Evolutionary conservation across 2,797 vertebrate genomes (phyloP).

Genomic region (Mycteria americana): DNA sequence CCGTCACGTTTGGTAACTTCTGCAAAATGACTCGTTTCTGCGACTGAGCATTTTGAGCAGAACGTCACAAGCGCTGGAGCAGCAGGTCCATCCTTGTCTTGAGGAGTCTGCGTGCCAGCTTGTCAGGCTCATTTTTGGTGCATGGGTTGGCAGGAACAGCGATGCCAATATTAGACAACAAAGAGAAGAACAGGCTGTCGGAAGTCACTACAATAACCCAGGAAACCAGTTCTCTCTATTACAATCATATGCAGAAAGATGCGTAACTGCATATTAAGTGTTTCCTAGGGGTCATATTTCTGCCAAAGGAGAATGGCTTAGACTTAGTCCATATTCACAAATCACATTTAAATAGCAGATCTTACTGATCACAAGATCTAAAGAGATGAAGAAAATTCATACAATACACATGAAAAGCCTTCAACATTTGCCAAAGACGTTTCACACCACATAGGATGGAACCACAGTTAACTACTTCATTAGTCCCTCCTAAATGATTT

Average conservation of each 20-base stretch:
- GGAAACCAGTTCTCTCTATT: not conserved
- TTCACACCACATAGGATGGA: not conserved
- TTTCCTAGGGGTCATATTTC: accelerated
- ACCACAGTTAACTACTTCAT: not conserved
- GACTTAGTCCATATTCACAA: not conserved
- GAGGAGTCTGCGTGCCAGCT: not conserved
- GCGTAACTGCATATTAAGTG: accelerated
- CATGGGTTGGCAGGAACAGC: not conserved
- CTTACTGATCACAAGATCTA: not conserved
- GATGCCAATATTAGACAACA: not conserved
- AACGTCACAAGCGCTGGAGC: not conserved
- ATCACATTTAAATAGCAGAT: not conserved
- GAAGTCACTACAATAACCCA: not conserved
- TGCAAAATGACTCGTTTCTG: not conserved
- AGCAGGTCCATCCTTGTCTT: not conserved
- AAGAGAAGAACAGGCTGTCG: not conserved
- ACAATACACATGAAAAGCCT: not conserved
- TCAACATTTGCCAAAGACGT: not conserved
- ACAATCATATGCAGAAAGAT: accelerated
- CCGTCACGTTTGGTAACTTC: not conserved
- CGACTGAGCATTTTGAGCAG: not conserved
- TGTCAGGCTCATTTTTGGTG: not conserved
- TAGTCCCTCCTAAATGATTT: not conserved
- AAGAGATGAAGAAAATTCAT: not conserved
- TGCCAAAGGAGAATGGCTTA: not conserved